Percentiles rank a stretch among this genome's conserved stretches.
Conservation (phyloP, 2,888 invertebrate species). For the Cenopis cana region DNA sequence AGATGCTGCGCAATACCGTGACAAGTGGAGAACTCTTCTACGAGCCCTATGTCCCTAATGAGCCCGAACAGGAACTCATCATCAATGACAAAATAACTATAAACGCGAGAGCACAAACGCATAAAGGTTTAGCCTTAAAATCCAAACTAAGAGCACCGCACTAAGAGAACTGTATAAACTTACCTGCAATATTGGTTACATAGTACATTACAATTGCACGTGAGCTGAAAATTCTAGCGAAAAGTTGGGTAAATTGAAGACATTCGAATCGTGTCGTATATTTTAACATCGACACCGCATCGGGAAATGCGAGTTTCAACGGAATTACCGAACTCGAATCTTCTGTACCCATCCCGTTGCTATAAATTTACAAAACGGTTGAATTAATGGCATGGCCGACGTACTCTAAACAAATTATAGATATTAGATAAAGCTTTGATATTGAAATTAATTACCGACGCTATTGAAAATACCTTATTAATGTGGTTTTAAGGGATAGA, state of each 20-base stretch:
- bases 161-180: conserved; percentile 59
- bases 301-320: conserved; percentile 59
- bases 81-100: too few relatives aligned
- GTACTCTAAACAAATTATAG: conserved; percentile 56
- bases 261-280: conserved; percentile 61
- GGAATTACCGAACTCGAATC: conserved; percentile 63
- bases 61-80: too few relatives aligned
- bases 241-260: conserved; percentile 64
- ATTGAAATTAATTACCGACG: conserved; percentile 52
- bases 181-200: conserved; percentile 56
- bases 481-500: conserved; percentile 36
- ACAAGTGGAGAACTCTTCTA: too few relatives aligned
- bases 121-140: conserved; percentile 45
- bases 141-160: neutral
- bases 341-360: conserved; percentile 57
- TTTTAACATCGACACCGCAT: conserved; percentile 65
- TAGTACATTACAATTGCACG: conserved; percentile 66
- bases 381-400: conserved; percentile 56
- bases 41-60: too few relatives aligned
- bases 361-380: conserved; percentile 61
- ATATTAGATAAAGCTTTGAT: conserved; percentile 59
- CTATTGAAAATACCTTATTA: conserved; percentile 54
- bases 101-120: neutral
- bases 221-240: conserved; percentile 62
- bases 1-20: too few relatives aligned